Evolutionary conservation across 2,113 vertebrate genomes (phyloP).

Genomic region (Herpetotheres cachinnans): DNA sequence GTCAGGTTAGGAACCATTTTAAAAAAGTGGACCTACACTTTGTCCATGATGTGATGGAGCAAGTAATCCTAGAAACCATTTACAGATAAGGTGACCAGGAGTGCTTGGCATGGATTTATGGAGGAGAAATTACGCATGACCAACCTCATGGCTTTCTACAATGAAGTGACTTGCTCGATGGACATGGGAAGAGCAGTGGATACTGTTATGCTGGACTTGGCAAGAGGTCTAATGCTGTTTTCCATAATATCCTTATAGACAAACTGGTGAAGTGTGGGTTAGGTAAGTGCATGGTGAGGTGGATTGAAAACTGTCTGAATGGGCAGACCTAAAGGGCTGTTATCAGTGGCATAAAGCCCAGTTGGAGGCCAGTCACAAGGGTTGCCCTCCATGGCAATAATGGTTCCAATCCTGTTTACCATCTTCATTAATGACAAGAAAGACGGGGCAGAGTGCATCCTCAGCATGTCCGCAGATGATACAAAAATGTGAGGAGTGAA

Average conservation of each 20-base stretch:
- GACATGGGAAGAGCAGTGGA: not conserved
- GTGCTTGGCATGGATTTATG: not conserved
- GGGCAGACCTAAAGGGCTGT: not conserved
- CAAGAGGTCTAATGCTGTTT: not conserved
- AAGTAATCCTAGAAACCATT: not conserved
- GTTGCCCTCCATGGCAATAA: not conserved
- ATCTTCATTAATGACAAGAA: not conserved
- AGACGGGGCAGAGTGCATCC: not conserved
- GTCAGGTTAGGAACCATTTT: not conserved
- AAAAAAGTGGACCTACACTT: not conserved
- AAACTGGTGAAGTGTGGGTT: not conserved
- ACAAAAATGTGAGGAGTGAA: not conserved
- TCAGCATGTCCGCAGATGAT: not conserved
- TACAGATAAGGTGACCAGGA: not conserved
- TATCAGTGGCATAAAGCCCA: not conserved
- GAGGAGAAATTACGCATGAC: not conserved
- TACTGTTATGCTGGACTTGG: not conserved
- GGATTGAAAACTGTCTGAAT: not conserved
- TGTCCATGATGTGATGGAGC: not conserved
- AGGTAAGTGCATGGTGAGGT: not conserved
- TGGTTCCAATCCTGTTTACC: not conserved
- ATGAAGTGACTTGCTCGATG: not conserved
- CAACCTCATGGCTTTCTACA: not conserved
- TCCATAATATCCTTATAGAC: not conserved
- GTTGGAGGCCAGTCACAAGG: not conserved